phyloP scores from a whole-genome alignment of 2,888 invertebrate genomes.

The Caenorhabditis zanzibari region DNA sequence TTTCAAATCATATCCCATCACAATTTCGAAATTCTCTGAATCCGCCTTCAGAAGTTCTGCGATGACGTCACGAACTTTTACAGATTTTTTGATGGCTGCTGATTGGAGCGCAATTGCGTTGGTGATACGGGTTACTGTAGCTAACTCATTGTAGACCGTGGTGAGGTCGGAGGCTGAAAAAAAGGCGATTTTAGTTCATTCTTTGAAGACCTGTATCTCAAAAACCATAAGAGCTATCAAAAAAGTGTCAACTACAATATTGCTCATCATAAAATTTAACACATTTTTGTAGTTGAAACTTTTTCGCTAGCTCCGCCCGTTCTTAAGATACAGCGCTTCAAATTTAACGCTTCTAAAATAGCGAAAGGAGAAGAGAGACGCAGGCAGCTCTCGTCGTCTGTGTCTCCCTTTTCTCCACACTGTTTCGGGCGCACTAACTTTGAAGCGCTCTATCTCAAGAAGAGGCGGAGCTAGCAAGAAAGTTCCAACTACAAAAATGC shows the following conservation, averaged over 20 bases:
- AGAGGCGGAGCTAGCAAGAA: too few relatives aligned
- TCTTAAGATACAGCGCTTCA: background rate
- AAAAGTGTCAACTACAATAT: background rate
- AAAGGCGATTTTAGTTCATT: background rate
- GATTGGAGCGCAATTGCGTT: constrained; percentile 3
- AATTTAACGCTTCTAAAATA: background rate
- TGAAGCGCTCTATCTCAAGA: too few relatives aligned
- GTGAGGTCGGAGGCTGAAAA: background rate
- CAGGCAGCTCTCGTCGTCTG: too few relatives aligned
- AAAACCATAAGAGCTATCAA: background rate
- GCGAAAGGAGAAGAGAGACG: too few relatives aligned
- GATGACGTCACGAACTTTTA: constrained; percentile 7
- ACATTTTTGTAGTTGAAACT: background rate
- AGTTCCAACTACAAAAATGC: too few relatives aligned
- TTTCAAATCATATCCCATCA: background rate
- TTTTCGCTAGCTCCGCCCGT: background rate
- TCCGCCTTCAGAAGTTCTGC: constrained; percentile 2
- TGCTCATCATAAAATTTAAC: too few relatives aligned
- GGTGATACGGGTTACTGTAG: constrained; percentile 9
- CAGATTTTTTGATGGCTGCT: background rate
- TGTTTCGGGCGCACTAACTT: too few relatives aligned
- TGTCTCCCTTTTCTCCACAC: too few relatives aligned
- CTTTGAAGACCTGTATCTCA: background rate
- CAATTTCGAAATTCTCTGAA: background rate
- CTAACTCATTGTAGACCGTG: background rate